A percentile compares a stretch with the other conserved stretches of the same genome.
Conservation (phyloP, 2,113 vertebrate species). For the Heptranchias perlo region DNA sequence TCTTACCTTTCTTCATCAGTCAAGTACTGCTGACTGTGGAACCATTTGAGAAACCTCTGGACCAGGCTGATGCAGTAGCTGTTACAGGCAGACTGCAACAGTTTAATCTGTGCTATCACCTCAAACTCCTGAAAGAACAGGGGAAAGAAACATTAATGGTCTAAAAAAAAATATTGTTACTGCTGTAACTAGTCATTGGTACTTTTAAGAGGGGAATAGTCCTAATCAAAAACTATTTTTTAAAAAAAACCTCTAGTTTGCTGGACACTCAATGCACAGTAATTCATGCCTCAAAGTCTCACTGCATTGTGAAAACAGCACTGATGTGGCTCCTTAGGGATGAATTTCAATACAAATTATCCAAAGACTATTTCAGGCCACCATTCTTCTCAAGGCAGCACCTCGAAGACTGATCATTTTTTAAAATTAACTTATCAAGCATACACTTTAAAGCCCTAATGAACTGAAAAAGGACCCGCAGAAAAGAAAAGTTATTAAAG, state of each 20-base stretch:
- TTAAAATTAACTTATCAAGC: neutral
- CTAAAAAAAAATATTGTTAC: neutral
- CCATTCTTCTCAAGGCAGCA: neutral
- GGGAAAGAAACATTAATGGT: neutral
- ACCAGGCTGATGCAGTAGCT: constrained; percentile 79
- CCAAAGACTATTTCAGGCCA: neutral
- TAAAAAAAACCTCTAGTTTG: constrained; percentile 41
- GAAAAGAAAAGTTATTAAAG: neutral
- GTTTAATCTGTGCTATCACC: constrained; percentile 89
- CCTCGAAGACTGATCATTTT: neutral
- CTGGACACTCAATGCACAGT: constrained; percentile 39
- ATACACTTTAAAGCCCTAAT: neutral
- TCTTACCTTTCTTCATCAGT: constrained; percentile 82
- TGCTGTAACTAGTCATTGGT: neutral
- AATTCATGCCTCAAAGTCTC: neutral
- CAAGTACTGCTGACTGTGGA: constrained; percentile 67
- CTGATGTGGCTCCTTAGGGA: neutral
- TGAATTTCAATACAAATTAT: neutral
- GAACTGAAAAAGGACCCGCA: neutral
- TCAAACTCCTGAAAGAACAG: constrained; percentile 79
- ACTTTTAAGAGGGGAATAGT: neutral
- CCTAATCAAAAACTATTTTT: constrained; percentile 40
- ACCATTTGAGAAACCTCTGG: constrained; percentile 78
- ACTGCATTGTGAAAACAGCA: neutral
- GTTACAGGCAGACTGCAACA: constrained; percentile 88